A percentile compares a stretch with the other conserved stretches of the same genome.
Conservation (phyloP, 2,797 vertebrate genomes). For the Pteronotus mesoamericanus region DNA sequence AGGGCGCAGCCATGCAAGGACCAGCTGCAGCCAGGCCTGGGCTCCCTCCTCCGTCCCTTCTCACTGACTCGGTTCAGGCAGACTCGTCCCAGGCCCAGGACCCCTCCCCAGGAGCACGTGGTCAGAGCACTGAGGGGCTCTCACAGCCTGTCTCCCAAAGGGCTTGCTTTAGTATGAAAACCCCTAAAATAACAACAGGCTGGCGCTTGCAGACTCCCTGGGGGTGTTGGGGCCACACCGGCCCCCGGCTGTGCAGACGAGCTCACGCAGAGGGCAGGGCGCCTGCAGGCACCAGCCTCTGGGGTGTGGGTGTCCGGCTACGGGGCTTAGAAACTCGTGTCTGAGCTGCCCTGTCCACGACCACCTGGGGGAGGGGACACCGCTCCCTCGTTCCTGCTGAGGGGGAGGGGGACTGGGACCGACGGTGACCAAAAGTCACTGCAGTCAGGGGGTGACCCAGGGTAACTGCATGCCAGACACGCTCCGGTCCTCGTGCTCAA, state of each 20-base stretch:
- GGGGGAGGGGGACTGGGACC: not conserved
- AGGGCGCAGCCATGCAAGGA: not conserved
- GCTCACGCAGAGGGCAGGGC: not conserved
- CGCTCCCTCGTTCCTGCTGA: not conserved
- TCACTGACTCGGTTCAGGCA: not conserved
- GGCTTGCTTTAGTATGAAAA: not conserved
- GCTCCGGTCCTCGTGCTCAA: not conserved
- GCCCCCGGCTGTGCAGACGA: not conserved
- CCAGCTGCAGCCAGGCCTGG: accelerated
- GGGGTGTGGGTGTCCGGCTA: not conserved
- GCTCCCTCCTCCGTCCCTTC: not conserved
- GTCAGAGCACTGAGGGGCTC: too few species aligned
- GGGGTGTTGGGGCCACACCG: not conserved
- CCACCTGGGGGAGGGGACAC: not conserved
- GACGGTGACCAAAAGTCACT: not conserved
- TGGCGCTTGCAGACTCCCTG: not conserved
- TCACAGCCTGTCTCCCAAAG: not conserved
- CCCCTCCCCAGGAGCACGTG: too few species aligned
- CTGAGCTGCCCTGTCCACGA: not conserved
- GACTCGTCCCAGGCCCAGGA: not conserved
- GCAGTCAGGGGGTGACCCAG: not conserved
- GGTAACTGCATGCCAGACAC: not conserved
- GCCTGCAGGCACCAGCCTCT: not conserved
- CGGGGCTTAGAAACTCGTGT: not conserved
- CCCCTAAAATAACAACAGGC: not conserved